Conservation (phyloP, 2,797 vertebrate species). For the Siniperca undulata region DNA sequence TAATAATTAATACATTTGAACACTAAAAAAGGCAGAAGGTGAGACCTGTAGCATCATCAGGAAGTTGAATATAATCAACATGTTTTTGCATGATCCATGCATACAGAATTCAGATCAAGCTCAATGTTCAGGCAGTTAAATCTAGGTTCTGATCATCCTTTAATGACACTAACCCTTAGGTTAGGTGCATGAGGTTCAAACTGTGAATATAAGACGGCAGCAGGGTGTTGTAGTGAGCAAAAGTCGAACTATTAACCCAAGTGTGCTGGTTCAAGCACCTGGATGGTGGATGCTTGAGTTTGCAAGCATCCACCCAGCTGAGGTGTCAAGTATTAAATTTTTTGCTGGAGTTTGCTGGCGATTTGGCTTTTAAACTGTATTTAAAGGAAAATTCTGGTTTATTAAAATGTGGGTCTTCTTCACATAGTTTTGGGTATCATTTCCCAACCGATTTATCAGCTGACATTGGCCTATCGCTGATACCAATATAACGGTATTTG, state of each 20-base stretch:
- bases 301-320: not conserved
- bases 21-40: constrained; percentile 12
- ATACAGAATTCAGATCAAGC: constrained; percentile 8
- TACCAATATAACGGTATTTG: too few relatives aligned
- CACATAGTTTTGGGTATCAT: not conserved
- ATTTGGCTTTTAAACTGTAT: not conserved
- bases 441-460: too few relatives aligned
- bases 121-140: not conserved
- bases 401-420: too few relatives aligned
- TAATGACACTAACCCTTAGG: constrained; percentile 22
- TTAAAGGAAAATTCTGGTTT: not conserved
- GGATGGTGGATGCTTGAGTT: not conserved
- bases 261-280: not conserved
- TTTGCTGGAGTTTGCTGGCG: not conserved
- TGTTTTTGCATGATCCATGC: not conserved
- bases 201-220: constrained; percentile 18
- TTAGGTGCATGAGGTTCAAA: not conserved
- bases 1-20: constrained; percentile 23
- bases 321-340: not conserved
- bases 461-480: too few relatives aligned
- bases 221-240: not conserved
- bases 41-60: constrained; percentile 7
- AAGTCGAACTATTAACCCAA: not conserved
- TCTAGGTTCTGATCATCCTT: constrained; percentile 10
- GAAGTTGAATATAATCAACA: constrained; percentile 6